Base-by-base conservation (phyloP, 2,888 invertebrate species). In the Brachyptera putata region DNA sequence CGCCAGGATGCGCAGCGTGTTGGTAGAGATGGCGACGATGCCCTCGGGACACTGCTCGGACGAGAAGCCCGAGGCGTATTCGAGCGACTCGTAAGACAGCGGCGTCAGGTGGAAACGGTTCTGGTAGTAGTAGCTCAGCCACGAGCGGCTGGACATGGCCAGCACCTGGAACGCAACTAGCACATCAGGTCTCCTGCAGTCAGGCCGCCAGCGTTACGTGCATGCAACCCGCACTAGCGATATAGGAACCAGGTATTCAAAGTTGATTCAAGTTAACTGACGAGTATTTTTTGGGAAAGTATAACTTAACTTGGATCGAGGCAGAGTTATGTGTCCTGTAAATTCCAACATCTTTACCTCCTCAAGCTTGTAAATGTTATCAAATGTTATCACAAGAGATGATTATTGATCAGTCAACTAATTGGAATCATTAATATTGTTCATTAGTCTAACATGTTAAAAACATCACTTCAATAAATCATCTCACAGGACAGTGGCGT, bases 31-130 rank as follows among this genome's bases (percentile, higher is more conserved):
- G 0, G 99, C 99, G 0, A 99, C 99, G 67, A 99, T 95, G 66
- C 99, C 99, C 76, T 99, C 99, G 0, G 96, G 95, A 79, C 99
- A 99, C 75, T 99, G 99, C 76, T 99, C 98, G 66, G 83, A 84
- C 1, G 83, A 80, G 75, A 99, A 99, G 2, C 97, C 97, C 1
- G 97, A 95, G 0, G 99, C 98, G 76, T 94, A 97, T 73, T 99
- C 99, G 60, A 99, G 77, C 60, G 94, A 90, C 75, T 97, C 97
- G 72, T 99, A 99, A 0, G 96, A 96, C 0, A 97, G 76, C 0
- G 97, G 97, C 0, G 97, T 97, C 49, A 98, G 78, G 75, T 97
- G 96, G 70, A 95, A 95, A 57, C 92, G 83, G 76, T 94, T 97
- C 75, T 99, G 99, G 74, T 98, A 96, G 70, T 95, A 95, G 73